Percentiles rank a stretch among this genome's conserved stretches.
Evolutionary conservation across 1,140 invertebrate genomes (phyloP).

Genomic region (Zaprionus ornatus): DNA sequence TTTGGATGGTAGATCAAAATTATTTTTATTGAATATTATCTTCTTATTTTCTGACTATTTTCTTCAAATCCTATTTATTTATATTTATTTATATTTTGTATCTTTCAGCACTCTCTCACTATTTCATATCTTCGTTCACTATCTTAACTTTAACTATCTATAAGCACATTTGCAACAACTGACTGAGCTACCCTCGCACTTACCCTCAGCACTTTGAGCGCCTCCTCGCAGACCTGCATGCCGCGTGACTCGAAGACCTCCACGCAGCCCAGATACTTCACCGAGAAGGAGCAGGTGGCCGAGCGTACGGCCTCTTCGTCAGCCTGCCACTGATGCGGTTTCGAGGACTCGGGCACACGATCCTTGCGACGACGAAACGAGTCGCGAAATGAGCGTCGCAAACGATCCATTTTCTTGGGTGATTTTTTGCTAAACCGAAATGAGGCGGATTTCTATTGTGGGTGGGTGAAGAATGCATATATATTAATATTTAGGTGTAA

Average conservation of each 20-base stretch:
- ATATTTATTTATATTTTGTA: no score
- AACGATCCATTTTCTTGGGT: constrained; percentile 94
- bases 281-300: constrained; percentile 98
- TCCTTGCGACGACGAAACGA: constrained; percentile 94
- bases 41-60: no score
- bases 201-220: constrained; percentile 96
- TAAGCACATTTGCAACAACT: constrained; percentile 84
- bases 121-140: background rate
- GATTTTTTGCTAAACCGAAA: constrained; percentile 87
- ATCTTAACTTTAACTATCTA: no score
- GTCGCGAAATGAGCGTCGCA: constrained; percentile 95
- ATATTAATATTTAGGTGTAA: background rate
- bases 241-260: constrained; percentile 99
- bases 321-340: constrained; percentile 99
- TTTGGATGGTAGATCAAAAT: no score
- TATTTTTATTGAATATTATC: no score
- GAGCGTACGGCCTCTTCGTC: constrained; percentile 97
- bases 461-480: background rate
- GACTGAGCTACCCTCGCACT: constrained; percentile 77
- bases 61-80: background rate
- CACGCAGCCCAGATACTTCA: constrained; percentile 99
- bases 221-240: constrained; percentile 99
- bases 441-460: constrained; percentile 85
- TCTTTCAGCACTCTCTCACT: no score
- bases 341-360: constrained; percentile 93